Percentiles rank a stretch among this genome's conserved stretches.
phyloP scores from a whole-genome alignment of 1,140 invertebrate genomes.

The Drosophila erecta region DNA sequence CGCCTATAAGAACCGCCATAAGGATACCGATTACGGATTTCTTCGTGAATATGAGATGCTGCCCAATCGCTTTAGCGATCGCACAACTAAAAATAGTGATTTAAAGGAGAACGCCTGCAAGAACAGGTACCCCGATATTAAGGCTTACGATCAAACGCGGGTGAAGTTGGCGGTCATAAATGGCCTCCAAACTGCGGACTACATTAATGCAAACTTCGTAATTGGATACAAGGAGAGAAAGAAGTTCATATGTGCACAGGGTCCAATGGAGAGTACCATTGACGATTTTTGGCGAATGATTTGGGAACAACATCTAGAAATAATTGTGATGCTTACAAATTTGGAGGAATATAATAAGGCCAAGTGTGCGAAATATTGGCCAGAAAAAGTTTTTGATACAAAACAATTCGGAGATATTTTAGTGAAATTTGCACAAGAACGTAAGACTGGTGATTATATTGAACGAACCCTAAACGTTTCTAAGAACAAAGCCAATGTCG shows the following conservation, averaged over 20 bases:
- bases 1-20: conserved; percentile 91
- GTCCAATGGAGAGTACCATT: conserved; percentile 96
- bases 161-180: conserved; percentile 92
- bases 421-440: conserved; percentile 91
- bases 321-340: conserved; percentile 97
- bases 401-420: conserved; percentile 92
- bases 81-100: conserved; percentile 94
- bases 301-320: conserved; percentile 96
- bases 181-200: conserved; percentile 92
- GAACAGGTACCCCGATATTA: conserved; percentile 95
- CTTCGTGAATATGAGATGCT: conserved; percentile 94
- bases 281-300: conserved; percentile 99
- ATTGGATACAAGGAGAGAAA: conserved; percentile 96
- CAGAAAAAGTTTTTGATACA: conserved; percentile 91
- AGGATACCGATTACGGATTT: conserved; percentile 95
- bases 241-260: conserved; percentile 96
- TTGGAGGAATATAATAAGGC: conserved; percentile 97
- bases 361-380: conserved; percentile 97
- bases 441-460: conserved; percentile 92
- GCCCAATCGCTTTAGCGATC: conserved; percentile 93
- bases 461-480: conserved; percentile 89
- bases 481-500: conserved; percentile 70
- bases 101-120: conserved; percentile 94
- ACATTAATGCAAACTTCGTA: conserved; percentile 97
- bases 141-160: conserved; percentile 96